Conservation (phyloP, 2,113 vertebrate genomes). For the Laticauda colubrina region DNA sequence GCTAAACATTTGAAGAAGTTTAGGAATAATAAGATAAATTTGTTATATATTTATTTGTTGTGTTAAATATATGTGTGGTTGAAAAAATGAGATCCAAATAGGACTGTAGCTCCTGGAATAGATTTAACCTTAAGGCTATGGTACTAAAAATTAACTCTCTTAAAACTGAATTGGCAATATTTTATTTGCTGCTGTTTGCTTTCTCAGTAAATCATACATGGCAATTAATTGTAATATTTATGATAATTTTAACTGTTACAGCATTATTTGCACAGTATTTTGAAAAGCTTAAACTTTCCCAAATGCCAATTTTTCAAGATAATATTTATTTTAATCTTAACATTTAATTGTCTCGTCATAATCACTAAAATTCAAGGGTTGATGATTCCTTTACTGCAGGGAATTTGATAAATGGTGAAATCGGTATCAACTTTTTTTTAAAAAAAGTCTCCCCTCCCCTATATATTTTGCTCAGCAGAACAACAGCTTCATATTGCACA, state of each 20-base stretch:
- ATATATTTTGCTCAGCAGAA: neutral
- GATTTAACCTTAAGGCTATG: neutral
- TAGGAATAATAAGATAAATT: neutral
- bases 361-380: neutral
- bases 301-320: neutral
- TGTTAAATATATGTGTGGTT: neutral
- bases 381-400: neutral
- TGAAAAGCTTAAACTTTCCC: neutral
- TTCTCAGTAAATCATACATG: neutral
- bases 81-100: neutral
- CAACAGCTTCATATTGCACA: neutral
- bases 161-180: neutral
- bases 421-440: neutral
- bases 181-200: neutral
- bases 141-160: neutral
- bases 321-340: neutral
- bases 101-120: neutral
- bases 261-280: neutral
- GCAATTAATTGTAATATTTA: neutral
- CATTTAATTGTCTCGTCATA: neutral
- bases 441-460: neutral
- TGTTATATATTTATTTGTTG: neutral
- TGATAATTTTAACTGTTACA: neutral
- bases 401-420: neutral
- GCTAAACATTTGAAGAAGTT: conserved; percentile 9